These are phyloP conservation scores for Poecilus cupreus DNA, from an alignment of 2,888 invertebrate genomes.

Conservation along the genomic window DNA sequence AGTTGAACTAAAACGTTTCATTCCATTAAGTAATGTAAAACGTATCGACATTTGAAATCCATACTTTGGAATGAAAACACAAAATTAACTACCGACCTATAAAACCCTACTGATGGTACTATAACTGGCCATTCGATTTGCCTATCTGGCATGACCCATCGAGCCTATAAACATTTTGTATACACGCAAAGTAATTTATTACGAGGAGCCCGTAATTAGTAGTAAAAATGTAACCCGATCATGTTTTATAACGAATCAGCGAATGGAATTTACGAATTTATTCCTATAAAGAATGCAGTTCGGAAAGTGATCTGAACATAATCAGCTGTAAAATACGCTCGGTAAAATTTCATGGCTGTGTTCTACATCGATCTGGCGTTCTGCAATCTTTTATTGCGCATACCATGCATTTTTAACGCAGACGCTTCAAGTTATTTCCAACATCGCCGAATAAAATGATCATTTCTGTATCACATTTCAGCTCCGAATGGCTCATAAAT, in stretches of 20 bases:
- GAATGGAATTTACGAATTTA: background rate
- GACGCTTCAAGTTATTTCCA: conserved; percentile 39
- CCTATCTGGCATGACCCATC: conserved; percentile 11
- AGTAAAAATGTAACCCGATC: background rate
- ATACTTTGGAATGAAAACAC: conserved; percentile 26
- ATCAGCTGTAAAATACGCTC: conserved; percentile 58
- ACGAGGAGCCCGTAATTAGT: background rate
- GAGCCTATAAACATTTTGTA: background rate
- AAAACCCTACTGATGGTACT: conserved; percentile 1
- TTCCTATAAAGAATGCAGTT: conserved; percentile 10
- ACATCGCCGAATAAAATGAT: conserved; percentile 49
- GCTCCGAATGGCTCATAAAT: conserved; percentile 35
- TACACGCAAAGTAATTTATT: conserved; percentile 19
- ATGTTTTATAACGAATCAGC: conserved; percentile 3
- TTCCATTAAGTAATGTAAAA: conserved; percentile 22
- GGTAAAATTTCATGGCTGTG: conserved; percentile 52
- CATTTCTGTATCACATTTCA: conserved; percentile 39
- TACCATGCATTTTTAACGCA: conserved; percentile 55
- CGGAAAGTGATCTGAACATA: conserved; percentile 20
- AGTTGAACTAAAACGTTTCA: background rate
- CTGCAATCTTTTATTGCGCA: conserved; percentile 49
- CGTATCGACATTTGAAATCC: conserved; percentile 14
- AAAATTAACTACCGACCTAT: conserved; percentile 16
- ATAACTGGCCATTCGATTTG: conserved; percentile 8
- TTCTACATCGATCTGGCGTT: conserved; percentile 52